Evolutionary conservation across 2,113 vertebrate genomes (phyloP), one percentile per base, ranked within the genome.

Genomic region (Cnemophilus loriae): DNA sequence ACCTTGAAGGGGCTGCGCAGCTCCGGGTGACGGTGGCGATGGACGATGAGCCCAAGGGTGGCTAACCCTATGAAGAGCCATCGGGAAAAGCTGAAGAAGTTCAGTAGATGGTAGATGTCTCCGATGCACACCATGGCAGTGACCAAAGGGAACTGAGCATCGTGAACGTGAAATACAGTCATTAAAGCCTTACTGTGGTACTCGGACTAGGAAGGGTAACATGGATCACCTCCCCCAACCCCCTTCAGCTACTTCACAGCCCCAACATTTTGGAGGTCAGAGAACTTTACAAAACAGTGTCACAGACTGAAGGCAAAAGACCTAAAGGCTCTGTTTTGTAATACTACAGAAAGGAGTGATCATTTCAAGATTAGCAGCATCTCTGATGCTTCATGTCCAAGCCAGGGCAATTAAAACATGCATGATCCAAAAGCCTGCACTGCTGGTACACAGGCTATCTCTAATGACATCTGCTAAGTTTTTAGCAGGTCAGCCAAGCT

Each of bases 31-130:
- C 98, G 98, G 52, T 95, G 97, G 7, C 98, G 98, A 71, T 99
- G 99, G 89, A 99, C 86, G 12, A 99, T 98, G 94, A 99, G 97
- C 41, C 98, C 99, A 1, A 98, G 79, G 33, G 98, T 99, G 47
- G 98, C 97, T 76, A 99, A 50, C 49, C 98, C 99, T 85, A 99
- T 98, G 97, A 99, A 99, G 80, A 99, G 97, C 99, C 99, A 99
- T 86, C 98, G 98, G 37, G 98, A 97, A 83, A 99, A 99, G 75
- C 99, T 99, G 94, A 98, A 98, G 73, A 99, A 99, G 97, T 98
- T 99, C 96, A 99, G 77, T 15, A 99, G 98, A 50, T 98, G 97
- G 94, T 98, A 98, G 94, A 99, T 98, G 52, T 99, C 98, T 81
- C 98, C 98, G 2, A 91, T 96, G 80, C 96, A 94, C 59, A 98